A percentile compares a stretch with the other conserved stretches of the same genome.
phyloP scores from a whole-genome alignment of 64 coral and sea anemone species.

The Orbicella faveolata region DNA sequence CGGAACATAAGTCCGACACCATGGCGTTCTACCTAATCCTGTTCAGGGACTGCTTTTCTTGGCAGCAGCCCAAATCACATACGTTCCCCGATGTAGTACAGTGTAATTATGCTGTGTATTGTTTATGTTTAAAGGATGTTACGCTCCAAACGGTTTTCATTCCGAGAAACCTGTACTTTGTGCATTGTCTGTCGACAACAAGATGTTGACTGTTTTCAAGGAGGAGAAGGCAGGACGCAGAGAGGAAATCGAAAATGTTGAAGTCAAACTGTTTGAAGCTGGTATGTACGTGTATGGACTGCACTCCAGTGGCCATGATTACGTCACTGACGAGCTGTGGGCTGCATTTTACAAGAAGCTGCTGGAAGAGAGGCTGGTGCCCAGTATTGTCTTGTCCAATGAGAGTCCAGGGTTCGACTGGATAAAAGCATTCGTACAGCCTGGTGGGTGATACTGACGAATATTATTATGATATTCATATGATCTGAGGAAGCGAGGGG shows the following conservation, averaged over 20 bases:
- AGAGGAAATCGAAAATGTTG: conserved; percentile 69
- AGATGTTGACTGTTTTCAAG: conserved; percentile 58
- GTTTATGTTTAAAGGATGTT: conserved; percentile 42
- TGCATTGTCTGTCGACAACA: conserved; percentile 57
- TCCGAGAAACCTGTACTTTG: conserved; percentile 75
- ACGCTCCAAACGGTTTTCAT: conserved; percentile 77
- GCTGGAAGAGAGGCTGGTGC: conserved; percentile 44
- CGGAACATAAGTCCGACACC: too few species aligned
- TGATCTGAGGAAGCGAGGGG: too few species aligned
- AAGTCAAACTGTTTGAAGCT: conserved; percentile 57
- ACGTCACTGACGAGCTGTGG: conserved; percentile 81
- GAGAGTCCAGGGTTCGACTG: conserved; percentile 72
- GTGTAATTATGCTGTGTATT: background rate
- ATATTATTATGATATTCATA: too few species aligned
- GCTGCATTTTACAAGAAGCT: conserved; percentile 77
- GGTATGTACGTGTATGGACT: conserved; percentile 59
- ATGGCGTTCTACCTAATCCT: too few species aligned
- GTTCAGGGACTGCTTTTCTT: background rate
- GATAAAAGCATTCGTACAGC: conserved; percentile 53
- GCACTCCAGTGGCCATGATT: conserved; percentile 43
- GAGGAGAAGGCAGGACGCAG: conserved; percentile 34
- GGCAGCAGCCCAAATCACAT: too few species aligned
- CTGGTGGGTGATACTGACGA: conserved; percentile 4
- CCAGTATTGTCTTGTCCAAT: conserved; percentile 60
- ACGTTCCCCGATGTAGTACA: background rate